A percentile compares a stretch with the other conserved stretches of the same genome.
phyloP scores from a whole-genome alignment of 2,888 invertebrate genomes.

The Sarcophaga carnaria region DNA sequence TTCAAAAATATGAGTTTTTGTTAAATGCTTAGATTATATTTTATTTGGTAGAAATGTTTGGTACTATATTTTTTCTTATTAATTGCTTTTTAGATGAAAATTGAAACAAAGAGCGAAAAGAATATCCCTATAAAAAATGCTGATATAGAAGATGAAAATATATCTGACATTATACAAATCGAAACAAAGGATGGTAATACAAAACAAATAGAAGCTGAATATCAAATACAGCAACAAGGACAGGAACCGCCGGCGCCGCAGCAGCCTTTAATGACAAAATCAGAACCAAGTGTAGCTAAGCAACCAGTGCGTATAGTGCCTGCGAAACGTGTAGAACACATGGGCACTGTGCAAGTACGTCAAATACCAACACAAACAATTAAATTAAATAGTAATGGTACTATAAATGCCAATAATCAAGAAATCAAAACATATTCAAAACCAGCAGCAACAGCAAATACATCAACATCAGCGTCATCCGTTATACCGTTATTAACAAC shows the following conservation, averaged over 20 bases:
- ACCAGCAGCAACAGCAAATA: constrained; percentile 34
- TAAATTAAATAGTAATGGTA: constrained; percentile 9
- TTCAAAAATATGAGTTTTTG: not conserved
- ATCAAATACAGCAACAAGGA: constrained; percentile 50
- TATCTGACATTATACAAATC: constrained; percentile 70
- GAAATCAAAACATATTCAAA: constrained; percentile 35
- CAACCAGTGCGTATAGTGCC: constrained; percentile 69
- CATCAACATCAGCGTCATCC: constrained; percentile 65
- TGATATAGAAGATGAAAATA: constrained; percentile 55
- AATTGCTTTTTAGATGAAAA: constrained; percentile 47
- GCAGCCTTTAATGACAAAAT: constrained; percentile 55
- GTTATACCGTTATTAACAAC: constrained; percentile 77
- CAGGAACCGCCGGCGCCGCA: constrained; percentile 56
- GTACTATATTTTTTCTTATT: not conserved
- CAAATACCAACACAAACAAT: constrained; percentile 54
- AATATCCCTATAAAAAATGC: constrained; percentile 9
- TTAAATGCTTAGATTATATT: constrained; percentile 1
- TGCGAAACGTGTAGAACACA: constrained; percentile 75
- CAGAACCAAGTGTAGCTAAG: constrained; percentile 43
- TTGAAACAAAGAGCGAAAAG: constrained; percentile 36
- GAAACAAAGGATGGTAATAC: constrained; percentile 66
- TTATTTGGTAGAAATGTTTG: not conserved
- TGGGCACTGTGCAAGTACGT: constrained; percentile 73
- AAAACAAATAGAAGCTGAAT: constrained; percentile 65
- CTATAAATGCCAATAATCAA: constrained; percentile 17